Conservation (phyloP, 1,140 invertebrate genomes). For the Drosophila nebulosa region DNA sequence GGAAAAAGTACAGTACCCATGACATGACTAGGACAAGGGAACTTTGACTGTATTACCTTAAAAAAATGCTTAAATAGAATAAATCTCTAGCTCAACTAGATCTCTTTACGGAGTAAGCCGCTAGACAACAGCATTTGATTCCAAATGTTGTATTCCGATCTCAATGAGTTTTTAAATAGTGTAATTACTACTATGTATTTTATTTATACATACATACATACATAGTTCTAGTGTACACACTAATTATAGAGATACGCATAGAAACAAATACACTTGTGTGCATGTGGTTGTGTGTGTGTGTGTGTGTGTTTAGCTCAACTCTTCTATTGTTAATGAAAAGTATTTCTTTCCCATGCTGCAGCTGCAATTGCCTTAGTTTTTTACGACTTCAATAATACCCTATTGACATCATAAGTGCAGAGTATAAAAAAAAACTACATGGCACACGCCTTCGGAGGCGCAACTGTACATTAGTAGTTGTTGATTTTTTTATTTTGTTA, state of each 20-base stretch:
- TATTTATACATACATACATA: not conserved
- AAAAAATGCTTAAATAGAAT: too few relatives aligned
- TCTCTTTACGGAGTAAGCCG: too few relatives aligned
- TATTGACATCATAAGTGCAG: not conserved
- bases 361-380: not conserved
- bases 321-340: too few relatives aligned
- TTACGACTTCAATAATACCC: not conserved
- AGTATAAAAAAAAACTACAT: conserved; percentile 31
- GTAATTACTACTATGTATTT: not conserved
- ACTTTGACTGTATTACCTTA: too few relatives aligned
- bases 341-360: not conserved
- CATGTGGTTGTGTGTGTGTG: not conserved
- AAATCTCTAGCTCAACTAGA: too few relatives aligned
- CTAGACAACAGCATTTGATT: too few relatives aligned
- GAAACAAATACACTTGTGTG: not conserved
- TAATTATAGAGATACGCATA: not conserved
- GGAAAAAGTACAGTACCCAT: too few relatives aligned
- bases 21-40: too few relatives aligned
- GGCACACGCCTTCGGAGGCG: conserved; percentile 55
- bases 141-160: too few relatives aligned
- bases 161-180: not conserved
- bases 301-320: not conserved
- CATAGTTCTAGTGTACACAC: not conserved
- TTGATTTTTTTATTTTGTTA: conserved; percentile 27
- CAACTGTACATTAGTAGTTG: conserved; percentile 52